Evolutionary conservation across 2,888 invertebrate species (phyloP).

Genomic region (Petrolisthes cinctipes): DNA sequence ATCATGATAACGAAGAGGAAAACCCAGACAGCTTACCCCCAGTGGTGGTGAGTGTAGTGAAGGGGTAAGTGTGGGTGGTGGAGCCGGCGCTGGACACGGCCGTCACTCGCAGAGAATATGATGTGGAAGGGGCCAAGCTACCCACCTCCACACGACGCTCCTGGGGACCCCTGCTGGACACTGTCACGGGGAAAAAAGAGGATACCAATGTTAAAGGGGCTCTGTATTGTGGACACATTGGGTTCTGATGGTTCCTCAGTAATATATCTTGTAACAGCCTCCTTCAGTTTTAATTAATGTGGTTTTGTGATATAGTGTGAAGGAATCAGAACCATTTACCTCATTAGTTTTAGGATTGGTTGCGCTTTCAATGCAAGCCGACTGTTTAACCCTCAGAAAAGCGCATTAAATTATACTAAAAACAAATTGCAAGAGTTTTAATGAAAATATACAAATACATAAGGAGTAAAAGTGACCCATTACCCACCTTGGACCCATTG

Average conservation of each 20-base stretch:
- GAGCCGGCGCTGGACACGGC: slow-evolving; percentile 61
- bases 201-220: no score
- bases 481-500: slow-evolving; percentile 63
- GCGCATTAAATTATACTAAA: no score
- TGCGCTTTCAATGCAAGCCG: no score
- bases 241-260: neutral
- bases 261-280: no score
- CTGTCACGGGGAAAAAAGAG: neutral
- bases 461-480: neutral
- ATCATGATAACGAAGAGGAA: no score
- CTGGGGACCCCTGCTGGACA: slow-evolving; percentile 46
- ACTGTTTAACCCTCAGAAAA: no score
- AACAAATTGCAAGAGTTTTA: no score
- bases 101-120: slow-evolving; percentile 55
- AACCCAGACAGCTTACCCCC: slow-evolving; percentile 37
- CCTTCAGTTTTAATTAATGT: no score
- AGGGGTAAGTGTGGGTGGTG: slow-evolving; percentile 56
- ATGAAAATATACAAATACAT: no score
- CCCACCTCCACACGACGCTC: slow-evolving; percentile 46
- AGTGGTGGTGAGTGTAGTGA: slow-evolving; percentile 50
- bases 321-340: no score
- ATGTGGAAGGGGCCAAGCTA: slow-evolving; percentile 44
- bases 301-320: no score
- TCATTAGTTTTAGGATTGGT: no score
- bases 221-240: neutral